A percentile compares a stretch with the other conserved stretches of the same genome.
These are phyloP conservation scores for Gymnocheta viridis DNA, from an alignment of 2,888 invertebrate genomes.

Conservation along the genomic window DNA sequence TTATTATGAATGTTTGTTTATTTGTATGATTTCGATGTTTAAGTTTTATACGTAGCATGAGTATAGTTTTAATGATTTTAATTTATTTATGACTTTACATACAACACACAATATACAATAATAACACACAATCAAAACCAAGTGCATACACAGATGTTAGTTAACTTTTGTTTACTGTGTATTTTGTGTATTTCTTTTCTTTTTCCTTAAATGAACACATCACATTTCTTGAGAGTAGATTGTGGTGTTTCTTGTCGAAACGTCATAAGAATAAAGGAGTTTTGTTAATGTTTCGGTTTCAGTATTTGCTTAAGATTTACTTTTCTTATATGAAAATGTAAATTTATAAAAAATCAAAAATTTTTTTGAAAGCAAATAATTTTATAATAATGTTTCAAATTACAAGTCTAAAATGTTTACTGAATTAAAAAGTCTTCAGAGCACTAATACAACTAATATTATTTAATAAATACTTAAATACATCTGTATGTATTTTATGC, in stretches of 20 bases:
- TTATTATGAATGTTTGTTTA: constrained; percentile 60
- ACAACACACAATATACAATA: neutral
- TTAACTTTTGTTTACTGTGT: neutral
- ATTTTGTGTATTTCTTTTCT: neutral
- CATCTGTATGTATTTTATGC: no score
- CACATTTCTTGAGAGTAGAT: constrained; percentile 34
- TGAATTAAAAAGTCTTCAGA: no score
- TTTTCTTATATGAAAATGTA: constrained; percentile 37
- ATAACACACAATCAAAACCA: neutral
- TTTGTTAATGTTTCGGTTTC: constrained; percentile 30
- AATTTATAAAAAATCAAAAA: constrained; percentile 39
- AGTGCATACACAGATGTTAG: constrained; percentile 17
- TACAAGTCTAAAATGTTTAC: constrained; percentile 38
- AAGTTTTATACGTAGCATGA: constrained; percentile 23
- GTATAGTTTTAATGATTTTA: constrained; percentile 70
- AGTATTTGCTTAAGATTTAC: constrained; percentile 29
- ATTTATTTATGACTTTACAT: constrained; percentile 70
- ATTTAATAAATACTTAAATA: no score
- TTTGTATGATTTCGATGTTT: constrained; percentile 52
- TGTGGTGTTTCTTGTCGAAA: constrained; percentile 37
- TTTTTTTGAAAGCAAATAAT: constrained; percentile 36
- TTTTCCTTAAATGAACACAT: constrained; percentile 7
- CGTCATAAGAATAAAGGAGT: constrained; percentile 48
- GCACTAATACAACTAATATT: no score
- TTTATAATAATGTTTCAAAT: neutral